A percentile compares a stretch with the other conserved stretches of the same genome.
Evolutionary conservation across 1,140 invertebrate species (phyloP).

Genomic region (Acromyrmex heyeri): DNA sequence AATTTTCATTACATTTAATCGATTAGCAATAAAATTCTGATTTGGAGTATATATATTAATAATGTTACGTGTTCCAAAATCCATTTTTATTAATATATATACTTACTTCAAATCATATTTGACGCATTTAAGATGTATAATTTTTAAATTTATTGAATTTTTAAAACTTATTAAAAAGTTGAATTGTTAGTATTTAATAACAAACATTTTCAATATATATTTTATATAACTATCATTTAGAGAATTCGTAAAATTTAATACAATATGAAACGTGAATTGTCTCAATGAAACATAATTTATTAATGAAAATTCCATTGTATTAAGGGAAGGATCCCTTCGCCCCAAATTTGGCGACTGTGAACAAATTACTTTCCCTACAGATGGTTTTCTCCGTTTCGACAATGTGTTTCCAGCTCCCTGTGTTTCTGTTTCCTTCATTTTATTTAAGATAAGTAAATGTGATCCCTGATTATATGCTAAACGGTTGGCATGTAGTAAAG

Average conservation of each 20-base stretch:
- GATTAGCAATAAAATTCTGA: not conserved
- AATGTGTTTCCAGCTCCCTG: not conserved
- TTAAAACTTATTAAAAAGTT: not conserved
- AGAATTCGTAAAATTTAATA: not conserved
- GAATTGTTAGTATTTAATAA: not conserved
- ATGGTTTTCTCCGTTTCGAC: not conserved
- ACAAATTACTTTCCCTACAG: slow-evolving; percentile 8
- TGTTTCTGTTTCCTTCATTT: not conserved
- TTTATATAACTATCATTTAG: not conserved
- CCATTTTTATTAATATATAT: not conserved
- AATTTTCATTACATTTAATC: not conserved
- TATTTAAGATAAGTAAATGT: not conserved
- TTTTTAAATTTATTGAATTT: not conserved
- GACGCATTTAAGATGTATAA: not conserved
- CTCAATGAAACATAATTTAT: not conserved
- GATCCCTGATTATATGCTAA: not conserved
- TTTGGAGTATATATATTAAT: not conserved
- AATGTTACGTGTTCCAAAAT: no score
- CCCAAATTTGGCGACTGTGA: slow-evolving; percentile 22
- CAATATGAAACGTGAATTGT: not conserved
- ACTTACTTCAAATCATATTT: not conserved
- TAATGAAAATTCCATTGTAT: not conserved
- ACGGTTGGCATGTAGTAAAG: not conserved
- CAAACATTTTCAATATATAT: not conserved
- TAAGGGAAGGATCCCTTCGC: not conserved